phyloP scores from a whole-genome alignment of 2,797 vertebrate species.

The Hippocampus kuda region DNA sequence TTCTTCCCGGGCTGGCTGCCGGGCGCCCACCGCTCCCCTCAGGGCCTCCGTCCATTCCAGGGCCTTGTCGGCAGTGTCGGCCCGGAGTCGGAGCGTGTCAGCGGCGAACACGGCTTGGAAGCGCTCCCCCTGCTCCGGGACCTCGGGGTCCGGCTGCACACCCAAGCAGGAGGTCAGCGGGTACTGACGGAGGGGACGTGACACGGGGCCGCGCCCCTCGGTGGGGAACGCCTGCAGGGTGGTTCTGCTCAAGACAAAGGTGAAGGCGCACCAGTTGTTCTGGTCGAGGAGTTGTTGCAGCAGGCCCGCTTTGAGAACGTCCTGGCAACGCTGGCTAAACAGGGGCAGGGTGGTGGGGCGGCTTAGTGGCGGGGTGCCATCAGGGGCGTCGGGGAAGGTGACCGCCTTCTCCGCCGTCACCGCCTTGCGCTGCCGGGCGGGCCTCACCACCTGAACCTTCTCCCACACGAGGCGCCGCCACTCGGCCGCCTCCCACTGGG shows the following conservation, averaged over 20 bases:
- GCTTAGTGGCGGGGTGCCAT: conserved; percentile 33
- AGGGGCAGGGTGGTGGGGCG: conserved; percentile 70
- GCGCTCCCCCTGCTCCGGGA: conserved; percentile 60
- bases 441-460: conserved; percentile 66
- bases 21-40: conserved; percentile 63
- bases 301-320: conserved; percentile 80
- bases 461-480: conserved; percentile 89
- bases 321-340: conserved; percentile 69
- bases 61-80: conserved; percentile 74
- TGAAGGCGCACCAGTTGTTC: conserved; percentile 89
- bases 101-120: conserved; percentile 85
- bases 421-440: conserved; percentile 53
- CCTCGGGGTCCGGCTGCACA: conserved; percentile 67
- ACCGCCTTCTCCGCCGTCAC: conserved; percentile 41
- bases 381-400: conserved; percentile 31
- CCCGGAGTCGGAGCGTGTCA: conserved; percentile 77
- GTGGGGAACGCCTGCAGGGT: conserved; percentile 81
- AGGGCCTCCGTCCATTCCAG: conserved; percentile 87
- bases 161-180: conserved; percentile 74
- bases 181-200: conserved; percentile 78
- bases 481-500: conserved; percentile 84
- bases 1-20: conserved; percentile 53
- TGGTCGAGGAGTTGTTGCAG: conserved; percentile 80
- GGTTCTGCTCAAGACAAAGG: conserved; percentile 81
- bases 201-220: conserved; percentile 76